Conservation (phyloP, 2,797 vertebrate genomes). For the Delichon dasypus region DNA sequence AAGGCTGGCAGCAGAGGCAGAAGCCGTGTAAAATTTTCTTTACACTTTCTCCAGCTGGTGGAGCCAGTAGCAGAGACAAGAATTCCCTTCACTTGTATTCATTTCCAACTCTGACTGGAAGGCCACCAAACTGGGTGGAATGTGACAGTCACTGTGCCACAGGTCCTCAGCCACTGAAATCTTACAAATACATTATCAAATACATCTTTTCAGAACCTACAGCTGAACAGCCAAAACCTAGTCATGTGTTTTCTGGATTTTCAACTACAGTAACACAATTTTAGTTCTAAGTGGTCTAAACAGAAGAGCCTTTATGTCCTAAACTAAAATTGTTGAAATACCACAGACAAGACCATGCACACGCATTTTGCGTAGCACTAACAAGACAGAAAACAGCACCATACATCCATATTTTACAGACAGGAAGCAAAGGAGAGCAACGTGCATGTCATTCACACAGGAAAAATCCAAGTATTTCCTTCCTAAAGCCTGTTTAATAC, state of each 20-base stretch:
- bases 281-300: background rate
- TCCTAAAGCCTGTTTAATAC: background rate
- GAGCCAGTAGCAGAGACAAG: background rate
- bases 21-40: background rate
- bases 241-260: background rate
- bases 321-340: background rate
- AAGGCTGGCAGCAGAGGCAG: background rate
- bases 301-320: background rate
- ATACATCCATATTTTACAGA: background rate
- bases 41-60: background rate
- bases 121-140: background rate
- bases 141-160: accelerated
- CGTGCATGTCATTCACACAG: accelerated
- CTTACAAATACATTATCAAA: background rate
- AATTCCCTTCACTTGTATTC: background rate
- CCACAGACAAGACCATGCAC: background rate
- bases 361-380: accelerated
- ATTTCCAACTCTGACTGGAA: background rate
- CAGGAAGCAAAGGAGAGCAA: background rate
- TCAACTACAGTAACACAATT: background rate
- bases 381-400: background rate
- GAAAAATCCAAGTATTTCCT: background rate
- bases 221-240: background rate
- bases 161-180: background rate
- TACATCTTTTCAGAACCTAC: background rate